Base-by-base conservation (phyloP, 1,140 invertebrate genomes). In the Caenorhabditis briggsae region DNA sequence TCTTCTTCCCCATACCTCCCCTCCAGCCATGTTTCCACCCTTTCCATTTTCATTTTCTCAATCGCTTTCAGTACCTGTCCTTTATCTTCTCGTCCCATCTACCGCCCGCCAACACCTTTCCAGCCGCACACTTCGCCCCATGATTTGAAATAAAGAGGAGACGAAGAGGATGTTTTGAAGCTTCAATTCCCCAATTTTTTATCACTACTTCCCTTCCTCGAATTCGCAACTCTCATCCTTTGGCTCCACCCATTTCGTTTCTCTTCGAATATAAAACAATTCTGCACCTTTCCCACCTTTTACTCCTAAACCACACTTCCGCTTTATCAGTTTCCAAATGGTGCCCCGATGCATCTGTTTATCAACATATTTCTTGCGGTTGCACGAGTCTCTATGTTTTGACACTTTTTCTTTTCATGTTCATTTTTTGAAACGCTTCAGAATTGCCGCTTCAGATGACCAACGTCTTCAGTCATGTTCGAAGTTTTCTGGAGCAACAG, bases 71-170 rank as follows among this genome's bases (percentile, higher is more conserved):
- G 70, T 78, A 78, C 70, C 70, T 78, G 70, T 78, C 70, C 14
- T 78, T 78, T 78, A 78, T 78, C 70, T 78, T 50, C 9, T 50
- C 46, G 70, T 33, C 70, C 70, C 70, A 78, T 78, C 70, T 78
- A 78, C 70, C 70, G 70, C 70, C 70, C 70, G 70, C 70, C 70
- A 78, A 78, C 70, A 78, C 70, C 70, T 78, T 78, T 78, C 43
- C 53, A 78, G 70, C 70, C 70, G 33, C 70, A 78, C 46, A 50
- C 46, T 33, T 61, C 14, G n/a, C 56, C 56, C n/a, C 33, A 33
- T 33, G 56, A 58, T 61, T 23, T 25, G 11, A 61, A 61, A 61
- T 58, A 18, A 20, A n/a, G 56, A 25, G 18, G 18, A 20, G 11
- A 61, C 11, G 11, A 20, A 61, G 20, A 61, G 59, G 59, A 25